Conservation (phyloP, 2,113 vertebrate species). For the Phaethornis superciliosus region DNA sequence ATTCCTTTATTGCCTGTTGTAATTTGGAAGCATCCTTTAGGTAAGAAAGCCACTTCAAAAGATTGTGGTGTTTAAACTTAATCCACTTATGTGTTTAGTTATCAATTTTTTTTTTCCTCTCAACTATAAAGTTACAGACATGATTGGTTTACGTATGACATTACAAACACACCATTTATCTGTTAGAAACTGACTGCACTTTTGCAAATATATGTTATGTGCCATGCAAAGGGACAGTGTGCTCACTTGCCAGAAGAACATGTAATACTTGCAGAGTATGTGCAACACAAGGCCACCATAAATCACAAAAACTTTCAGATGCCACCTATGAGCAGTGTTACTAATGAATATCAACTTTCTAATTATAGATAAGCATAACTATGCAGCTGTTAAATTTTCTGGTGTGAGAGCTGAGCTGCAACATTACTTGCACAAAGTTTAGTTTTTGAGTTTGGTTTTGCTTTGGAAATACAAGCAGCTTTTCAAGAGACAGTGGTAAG, state of each 20-base stretch:
- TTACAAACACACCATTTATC: neutral
- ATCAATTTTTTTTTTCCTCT: neutral
- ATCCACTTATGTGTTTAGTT: neutral
- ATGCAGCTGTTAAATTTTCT: neutral
- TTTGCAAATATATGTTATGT: rapidly evolving
- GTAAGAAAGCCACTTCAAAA: conserved; percentile 59
- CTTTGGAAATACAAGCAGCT: neutral
- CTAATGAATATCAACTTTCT: neutral
- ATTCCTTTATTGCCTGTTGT: conserved; percentile 55
- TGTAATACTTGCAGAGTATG: neutral
- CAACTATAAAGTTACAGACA: neutral
- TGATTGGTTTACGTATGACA: neutral
- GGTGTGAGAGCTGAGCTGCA: neutral
- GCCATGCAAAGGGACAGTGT: neutral
- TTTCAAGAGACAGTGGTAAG: neutral
- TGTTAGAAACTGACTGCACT: neutral
- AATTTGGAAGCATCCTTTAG: conserved; percentile 68
- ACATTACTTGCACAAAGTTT: neutral
- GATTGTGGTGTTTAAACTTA: neutral
- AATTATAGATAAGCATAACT: neutral
- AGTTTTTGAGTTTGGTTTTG: neutral
- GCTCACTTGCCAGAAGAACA: neutral
- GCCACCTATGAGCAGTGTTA: neutral
- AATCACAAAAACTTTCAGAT: neutral
- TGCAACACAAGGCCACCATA: neutral